Percentiles rank a stretch among this genome's conserved stretches.
These are phyloP conservation scores for Heterodera carotae DNA, from an alignment of 1,140 invertebrate species.

Conservation along the genomic window DNA sequence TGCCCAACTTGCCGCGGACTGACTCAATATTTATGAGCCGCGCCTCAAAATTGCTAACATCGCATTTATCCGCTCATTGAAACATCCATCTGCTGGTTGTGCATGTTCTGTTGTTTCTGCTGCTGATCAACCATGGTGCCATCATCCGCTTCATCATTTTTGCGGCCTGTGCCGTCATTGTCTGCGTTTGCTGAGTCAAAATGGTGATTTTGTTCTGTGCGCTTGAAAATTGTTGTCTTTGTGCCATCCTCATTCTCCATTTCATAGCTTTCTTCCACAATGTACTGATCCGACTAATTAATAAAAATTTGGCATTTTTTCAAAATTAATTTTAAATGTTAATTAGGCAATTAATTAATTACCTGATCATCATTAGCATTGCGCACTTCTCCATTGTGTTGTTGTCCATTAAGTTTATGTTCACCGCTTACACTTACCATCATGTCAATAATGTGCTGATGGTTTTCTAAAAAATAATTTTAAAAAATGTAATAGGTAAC, in stretches of 20 bases:
- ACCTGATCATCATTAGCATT: no score
- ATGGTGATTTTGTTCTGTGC: slow-evolving; percentile 3
- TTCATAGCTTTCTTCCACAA: not conserved
- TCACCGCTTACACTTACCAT: no score
- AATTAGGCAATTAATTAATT: not conserved
- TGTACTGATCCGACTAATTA: not conserved
- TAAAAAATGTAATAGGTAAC: no score
- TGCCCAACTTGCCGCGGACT: no score
- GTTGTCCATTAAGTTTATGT: no score
- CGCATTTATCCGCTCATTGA: slow-evolving; percentile 21
- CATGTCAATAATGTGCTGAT: no score
- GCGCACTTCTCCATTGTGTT: no score
- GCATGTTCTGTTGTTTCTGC: slow-evolving; percentile 2
- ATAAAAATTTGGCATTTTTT: slow-evolving; percentile 1
- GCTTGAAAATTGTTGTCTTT: slow-evolving; percentile 14
- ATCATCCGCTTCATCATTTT: not conserved
- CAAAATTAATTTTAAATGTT: not conserved
- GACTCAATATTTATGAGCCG: no score
- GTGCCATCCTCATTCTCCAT: not conserved
- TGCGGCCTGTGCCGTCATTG: not conserved
- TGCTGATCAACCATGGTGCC: slow-evolving; percentile 9
- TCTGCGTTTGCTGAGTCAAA: not conserved
- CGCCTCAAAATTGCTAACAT: no score
- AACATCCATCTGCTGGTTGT: slow-evolving; percentile 26
- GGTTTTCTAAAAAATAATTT: no score